phyloP scores from a whole-genome alignment of 2,888 invertebrate species.

The Rhamphomyia laevipes region DNA sequence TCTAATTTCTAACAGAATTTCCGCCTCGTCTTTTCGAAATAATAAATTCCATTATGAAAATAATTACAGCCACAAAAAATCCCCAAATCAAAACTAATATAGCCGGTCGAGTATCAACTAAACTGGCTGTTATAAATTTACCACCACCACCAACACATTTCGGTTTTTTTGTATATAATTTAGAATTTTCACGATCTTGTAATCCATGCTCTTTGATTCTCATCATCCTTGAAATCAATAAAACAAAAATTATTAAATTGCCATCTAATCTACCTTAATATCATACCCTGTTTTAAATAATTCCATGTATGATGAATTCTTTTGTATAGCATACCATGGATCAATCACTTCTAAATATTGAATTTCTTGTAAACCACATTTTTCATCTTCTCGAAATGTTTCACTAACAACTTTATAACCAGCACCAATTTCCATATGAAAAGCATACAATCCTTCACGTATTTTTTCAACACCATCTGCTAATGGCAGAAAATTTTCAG shows the following conservation, averaged over 20 bases:
- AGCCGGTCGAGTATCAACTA: conserved; percentile 46
- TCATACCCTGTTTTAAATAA: conserved; percentile 49
- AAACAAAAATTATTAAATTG: conserved; percentile 1
- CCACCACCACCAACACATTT: conserved; percentile 38
- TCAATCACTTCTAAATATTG: conserved; percentile 50
- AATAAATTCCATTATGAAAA: conserved; percentile 33
- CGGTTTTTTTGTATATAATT: conserved; percentile 49
- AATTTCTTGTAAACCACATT: conserved; percentile 58
- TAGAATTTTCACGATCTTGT: conserved; percentile 41
- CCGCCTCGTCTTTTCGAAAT: not conserved
- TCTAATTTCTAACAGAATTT: too few relatives aligned
- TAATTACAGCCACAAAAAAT: conserved; percentile 26
- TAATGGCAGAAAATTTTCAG: conserved; percentile 45
- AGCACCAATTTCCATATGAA: conserved; percentile 53
- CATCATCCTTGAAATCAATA: conserved; percentile 36
- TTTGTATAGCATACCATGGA: conserved; percentile 51
- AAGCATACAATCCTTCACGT: conserved; percentile 50
- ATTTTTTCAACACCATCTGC: conserved; percentile 50
- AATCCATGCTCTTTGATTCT: conserved; percentile 49
- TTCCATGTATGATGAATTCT: conserved; percentile 49
- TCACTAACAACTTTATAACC: conserved; percentile 55
- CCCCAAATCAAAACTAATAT: conserved; percentile 39
- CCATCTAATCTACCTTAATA: not conserved
- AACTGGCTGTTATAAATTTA: conserved; percentile 49
- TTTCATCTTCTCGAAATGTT: conserved; percentile 55